These are phyloP conservation scores for Mythimna vitellina DNA, from an alignment of 2,888 invertebrate species.

Conservation along the genomic window DNA sequence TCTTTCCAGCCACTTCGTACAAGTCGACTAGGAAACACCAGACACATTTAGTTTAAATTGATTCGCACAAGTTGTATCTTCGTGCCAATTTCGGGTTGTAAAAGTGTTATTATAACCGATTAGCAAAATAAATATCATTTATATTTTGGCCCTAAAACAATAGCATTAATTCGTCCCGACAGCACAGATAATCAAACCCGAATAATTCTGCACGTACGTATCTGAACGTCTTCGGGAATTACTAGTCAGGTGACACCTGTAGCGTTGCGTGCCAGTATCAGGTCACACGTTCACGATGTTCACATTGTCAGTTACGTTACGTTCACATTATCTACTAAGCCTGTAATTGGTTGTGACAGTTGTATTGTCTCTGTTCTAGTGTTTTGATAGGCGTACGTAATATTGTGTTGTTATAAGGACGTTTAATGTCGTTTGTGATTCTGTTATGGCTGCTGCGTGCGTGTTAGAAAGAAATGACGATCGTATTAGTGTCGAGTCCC, in stretches of 20 bases:
- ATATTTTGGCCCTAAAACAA: neutral
- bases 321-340: conserved; percentile 52
- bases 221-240: conserved; percentile 68
- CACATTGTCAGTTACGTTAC: conserved; percentile 61
- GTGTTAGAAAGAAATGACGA: neutral
- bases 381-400: conserved; percentile 39
- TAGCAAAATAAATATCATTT: too few species aligned
- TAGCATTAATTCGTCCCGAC: conserved; percentile 6
- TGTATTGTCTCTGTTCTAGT: conserved; percentile 57
- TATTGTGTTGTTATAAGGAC: conserved; percentile 30
- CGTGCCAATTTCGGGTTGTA: too few species aligned
- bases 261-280: conserved; percentile 70
- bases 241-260: conserved; percentile 78
- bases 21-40: too few species aligned
- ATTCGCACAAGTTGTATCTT: too few species aligned
- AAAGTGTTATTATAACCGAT: too few species aligned
- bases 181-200: neutral
- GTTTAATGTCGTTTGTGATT: conserved; percentile 33
- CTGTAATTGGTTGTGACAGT: conserved; percentile 66
- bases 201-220: conserved; percentile 41
- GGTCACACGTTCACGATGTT: conserved; percentile 46
- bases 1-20: too few species aligned
- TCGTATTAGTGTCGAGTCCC: neutral
- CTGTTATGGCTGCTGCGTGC: conserved; percentile 17
- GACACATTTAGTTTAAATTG: too few species aligned